Evolutionary conservation across 2,797 vertebrate species (phyloP).

Genomic region (Pogoniulus pusillus): DNA sequence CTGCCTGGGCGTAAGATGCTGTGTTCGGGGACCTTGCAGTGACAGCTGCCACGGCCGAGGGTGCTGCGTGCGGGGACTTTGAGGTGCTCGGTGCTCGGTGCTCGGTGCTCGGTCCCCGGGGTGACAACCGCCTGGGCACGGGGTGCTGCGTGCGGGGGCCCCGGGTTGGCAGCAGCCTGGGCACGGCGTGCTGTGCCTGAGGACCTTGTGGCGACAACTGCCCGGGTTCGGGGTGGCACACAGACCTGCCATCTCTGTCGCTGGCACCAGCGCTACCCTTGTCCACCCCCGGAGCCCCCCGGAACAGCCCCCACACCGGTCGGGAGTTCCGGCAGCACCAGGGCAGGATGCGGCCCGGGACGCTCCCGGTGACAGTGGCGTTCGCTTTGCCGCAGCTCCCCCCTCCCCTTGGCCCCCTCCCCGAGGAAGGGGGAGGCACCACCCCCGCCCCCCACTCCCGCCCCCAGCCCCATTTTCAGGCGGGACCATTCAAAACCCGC

Average conservation of each 20-base stretch:
- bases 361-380: not conserved
- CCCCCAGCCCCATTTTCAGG: slow-evolving; percentile 16
- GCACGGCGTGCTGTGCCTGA: not conserved
- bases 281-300: not conserved
- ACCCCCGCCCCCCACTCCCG: not conserved
- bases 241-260: not conserved
- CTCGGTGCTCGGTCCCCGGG: fast-evolving
- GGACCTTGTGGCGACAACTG: not conserved
- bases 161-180: not conserved
- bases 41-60: not conserved
- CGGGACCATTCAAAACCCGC: slow-evolving; percentile 21
- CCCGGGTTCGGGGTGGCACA: not conserved
- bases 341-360: not conserved
- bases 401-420: not conserved
- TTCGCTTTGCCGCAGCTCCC: not conserved
- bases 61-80: too few species aligned
- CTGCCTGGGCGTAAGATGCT: not conserved
- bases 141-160: too few species aligned
- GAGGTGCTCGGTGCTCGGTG: not conserved
- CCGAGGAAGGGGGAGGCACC: not conserved
- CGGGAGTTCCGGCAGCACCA: not conserved
- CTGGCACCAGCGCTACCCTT: not conserved
- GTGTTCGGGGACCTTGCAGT: fast-evolving
- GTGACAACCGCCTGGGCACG: not conserved
- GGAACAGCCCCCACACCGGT: too few species aligned